Conservation (phyloP, 2,113 vertebrate species). For the Athene cunicularia region DNA sequence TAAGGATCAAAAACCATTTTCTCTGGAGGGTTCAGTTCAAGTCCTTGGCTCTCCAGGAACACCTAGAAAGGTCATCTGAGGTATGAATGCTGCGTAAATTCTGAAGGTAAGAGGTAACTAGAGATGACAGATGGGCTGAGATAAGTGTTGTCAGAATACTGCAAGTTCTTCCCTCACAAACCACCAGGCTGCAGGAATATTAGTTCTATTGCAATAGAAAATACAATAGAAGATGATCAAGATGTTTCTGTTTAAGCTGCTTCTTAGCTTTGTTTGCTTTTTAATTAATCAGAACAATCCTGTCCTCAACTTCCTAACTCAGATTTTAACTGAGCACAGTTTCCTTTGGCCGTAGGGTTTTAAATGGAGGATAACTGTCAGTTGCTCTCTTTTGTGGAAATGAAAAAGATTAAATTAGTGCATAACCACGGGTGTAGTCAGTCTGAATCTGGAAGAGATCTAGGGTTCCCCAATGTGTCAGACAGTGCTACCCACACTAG, state of each 20-base stretch:
- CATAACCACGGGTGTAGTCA: background rate
- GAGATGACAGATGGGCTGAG: background rate
- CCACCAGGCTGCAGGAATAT: background rate
- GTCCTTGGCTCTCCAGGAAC: slow-evolving; percentile 92
- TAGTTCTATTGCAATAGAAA: background rate
- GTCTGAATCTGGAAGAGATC: background rate
- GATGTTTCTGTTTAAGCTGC: background rate
- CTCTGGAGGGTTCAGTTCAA: slow-evolving; percentile 87
- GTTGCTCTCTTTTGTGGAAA: background rate
- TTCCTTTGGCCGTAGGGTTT: background rate
- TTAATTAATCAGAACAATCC: background rate
- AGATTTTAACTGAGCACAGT: background rate
- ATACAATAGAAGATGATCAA: background rate
- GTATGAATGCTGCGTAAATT: background rate
- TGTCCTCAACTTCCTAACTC: background rate
- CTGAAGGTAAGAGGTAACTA: background rate
- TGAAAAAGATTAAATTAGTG: background rate
- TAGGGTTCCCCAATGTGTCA: background rate
- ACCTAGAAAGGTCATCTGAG: slow-evolving; percentile 70
- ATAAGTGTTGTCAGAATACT: background rate
- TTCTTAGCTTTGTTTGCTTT: background rate
- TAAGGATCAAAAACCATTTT: slow-evolving; percentile 82
- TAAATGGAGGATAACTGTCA: background rate
- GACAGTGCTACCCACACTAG: background rate
- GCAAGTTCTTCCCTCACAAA: background rate